Evolutionary conservation across 1,140 invertebrate genomes (phyloP).

Genomic region (Aethina tumida): DNA sequence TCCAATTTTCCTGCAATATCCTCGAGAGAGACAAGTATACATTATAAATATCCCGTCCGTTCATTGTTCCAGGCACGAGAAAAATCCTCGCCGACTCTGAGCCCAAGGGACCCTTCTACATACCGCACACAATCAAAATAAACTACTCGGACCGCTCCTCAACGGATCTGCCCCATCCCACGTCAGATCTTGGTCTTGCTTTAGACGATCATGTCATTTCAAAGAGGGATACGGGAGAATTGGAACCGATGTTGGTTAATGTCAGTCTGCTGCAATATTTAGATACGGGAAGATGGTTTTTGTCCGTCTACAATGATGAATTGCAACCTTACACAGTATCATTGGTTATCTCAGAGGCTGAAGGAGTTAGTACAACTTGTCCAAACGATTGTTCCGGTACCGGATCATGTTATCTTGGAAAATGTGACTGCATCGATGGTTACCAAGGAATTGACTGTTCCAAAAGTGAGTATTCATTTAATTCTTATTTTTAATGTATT

Average conservation of each 20-base stretch:
- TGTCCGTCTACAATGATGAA: slow-evolving; percentile 93
- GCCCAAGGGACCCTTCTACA: slow-evolving; percentile 28
- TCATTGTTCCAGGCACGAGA: no score
- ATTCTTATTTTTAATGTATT: no score
- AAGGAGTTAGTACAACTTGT: slow-evolving; percentile 80
- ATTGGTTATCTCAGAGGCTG: slow-evolving; percentile 70
- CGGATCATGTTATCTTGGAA: slow-evolving; percentile 88
- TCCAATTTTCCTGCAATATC: no score
- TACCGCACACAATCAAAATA: slow-evolving; percentile 28
- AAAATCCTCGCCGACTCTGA: slow-evolving; percentile 38
- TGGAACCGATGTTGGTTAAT: slow-evolving; percentile 65
- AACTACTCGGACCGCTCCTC: slow-evolving; percentile 17
- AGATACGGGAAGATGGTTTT: slow-evolving; percentile 89
- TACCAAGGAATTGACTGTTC: slow-evolving; percentile 86
- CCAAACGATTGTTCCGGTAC: slow-evolving; percentile 90
- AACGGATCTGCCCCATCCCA: slow-evolving; percentile 34
- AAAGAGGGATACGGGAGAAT: slow-evolving; percentile 44
- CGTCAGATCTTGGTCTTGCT: slow-evolving; percentile 32
- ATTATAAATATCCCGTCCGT: no score
- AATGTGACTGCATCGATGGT: slow-evolving; percentile 92
- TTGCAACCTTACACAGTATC: slow-evolving; percentile 71
- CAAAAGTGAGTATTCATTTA: slow-evolving; percentile 68
- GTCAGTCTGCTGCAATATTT: slow-evolving; percentile 79
- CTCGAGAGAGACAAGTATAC: no score
- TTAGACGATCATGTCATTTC: slow-evolving; percentile 47